Evolutionary conservation across 1,140 invertebrate genomes (phyloP).

Genomic region (Anastrepha obliqua): DNA sequence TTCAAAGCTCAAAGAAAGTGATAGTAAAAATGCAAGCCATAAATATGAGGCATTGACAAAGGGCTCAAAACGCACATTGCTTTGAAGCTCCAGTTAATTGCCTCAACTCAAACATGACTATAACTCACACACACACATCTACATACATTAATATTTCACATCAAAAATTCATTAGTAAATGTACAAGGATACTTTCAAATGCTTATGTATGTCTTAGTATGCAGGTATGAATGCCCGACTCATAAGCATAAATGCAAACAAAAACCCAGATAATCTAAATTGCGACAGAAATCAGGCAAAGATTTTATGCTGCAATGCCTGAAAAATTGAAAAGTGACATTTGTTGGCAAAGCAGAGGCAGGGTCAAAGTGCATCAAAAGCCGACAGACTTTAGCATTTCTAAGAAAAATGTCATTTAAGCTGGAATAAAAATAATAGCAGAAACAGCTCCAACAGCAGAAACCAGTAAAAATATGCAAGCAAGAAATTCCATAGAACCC

Average conservation of each 20-base stretch:
- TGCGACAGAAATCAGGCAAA: conserved; percentile 36
- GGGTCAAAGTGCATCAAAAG: conserved; percentile 40
- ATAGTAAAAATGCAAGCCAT: neutral
- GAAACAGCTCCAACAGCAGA: neutral
- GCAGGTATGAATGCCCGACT: neutral
- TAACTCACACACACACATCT: neutral
- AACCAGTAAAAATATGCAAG: neutral
- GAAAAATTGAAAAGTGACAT: conserved; percentile 5
- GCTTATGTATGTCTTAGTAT: neutral
- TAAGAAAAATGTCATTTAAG: conserved; percentile 21
- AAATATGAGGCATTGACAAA: no score
- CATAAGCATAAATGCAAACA: conserved; percentile 4
- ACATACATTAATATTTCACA: neutral
- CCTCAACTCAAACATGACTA: neutral
- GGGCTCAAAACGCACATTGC: no score
- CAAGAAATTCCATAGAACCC: neutral
- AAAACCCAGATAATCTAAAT: conserved; percentile 39
- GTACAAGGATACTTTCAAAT: neutral
- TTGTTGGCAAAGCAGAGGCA: neutral
- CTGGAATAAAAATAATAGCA: conserved; percentile 34
- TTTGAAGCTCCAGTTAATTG: neutral
- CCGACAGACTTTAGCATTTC: conserved; percentile 3
- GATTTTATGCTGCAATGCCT: conserved; percentile 17
- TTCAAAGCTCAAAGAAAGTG: neutral
- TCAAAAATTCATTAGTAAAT: conserved; percentile 37